Evolutionary conservation across 2,797 vertebrate species (phyloP), one percentile per base, ranked within the genome.

Genomic region (Eulemur mongoz): DNA sequence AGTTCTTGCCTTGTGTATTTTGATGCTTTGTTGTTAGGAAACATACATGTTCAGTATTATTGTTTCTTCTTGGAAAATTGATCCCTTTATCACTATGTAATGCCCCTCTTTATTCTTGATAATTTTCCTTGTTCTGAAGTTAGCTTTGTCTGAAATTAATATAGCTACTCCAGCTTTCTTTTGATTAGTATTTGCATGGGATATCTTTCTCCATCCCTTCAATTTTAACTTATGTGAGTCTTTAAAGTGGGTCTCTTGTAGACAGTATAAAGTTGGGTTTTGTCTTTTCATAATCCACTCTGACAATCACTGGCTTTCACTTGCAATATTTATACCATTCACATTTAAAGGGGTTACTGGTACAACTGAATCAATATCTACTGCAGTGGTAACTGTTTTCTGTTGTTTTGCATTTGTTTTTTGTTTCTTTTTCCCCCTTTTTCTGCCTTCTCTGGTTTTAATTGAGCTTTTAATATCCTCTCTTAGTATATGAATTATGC

Each of bases 1-100:
- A 85, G 32, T 88, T 95, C 70, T 95, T 96, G 78, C 45, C 15
- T 94, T 65, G 40, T 40, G 57, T 94, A 78, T 97, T 94, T 93
- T 93, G 63, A 94, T 91, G 65, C 57, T 84, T 10, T 91, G 27
- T 79, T 94, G 30, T 96, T 94, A 94, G 79, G 35, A 94, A 94
- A 59, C 35, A 75, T 82, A 30, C 25, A 70, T 75, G 30, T 87
- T 96, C 91, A 96, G n/a, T 43, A 43, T 52, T 85, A 23, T 91
- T 84, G 61, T 78, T 25, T 95, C 73, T 93, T 89, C 30, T 79
- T 96, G 75, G 76, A 86, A 38, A 94, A 89, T n/a, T 45, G 38
- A 93, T 72, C 23, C 27, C 45, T 92, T 97, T 70, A 73, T 65
- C 32, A 85, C 70, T 91, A 72, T 80, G 22, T 76, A 91, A 78